Conservation (phyloP, 2,797 vertebrate genomes). For the Muscicapa comitata region DNA sequence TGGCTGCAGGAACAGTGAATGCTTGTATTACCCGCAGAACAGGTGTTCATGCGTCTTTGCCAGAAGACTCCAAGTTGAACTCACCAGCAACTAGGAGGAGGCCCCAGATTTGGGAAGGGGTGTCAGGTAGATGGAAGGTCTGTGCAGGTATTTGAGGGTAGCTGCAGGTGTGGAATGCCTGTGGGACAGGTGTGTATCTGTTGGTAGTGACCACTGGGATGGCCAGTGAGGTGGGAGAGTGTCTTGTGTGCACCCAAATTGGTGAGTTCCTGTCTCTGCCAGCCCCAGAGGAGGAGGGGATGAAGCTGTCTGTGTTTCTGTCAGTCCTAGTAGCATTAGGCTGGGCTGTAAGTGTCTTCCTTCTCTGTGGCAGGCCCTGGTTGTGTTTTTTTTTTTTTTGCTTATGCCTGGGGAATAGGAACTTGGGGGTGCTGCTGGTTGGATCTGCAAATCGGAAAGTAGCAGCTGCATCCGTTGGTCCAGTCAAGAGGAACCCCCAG, state of each 20-base stretch:
- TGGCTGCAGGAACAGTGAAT: fast-evolving
- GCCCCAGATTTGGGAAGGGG: not conserved
- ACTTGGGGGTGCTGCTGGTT: not conserved
- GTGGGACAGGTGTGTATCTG: fast-evolving
- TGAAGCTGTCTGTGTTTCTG: fast-evolving
- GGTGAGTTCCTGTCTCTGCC: not conserved
- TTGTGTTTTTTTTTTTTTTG: not conserved
- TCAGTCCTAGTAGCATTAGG: not conserved
- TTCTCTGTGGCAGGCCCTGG: not conserved
- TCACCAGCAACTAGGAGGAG: not conserved
- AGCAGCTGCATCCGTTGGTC: fast-evolving
- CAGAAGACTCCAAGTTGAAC: not conserved
- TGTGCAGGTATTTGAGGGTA: not conserved
- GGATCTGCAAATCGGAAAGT: not conserved
- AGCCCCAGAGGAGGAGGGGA: not conserved
- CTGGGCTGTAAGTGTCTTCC: not conserved
- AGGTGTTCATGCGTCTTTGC: not conserved
- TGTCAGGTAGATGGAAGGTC: not conserved
- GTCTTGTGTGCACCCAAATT: fast-evolving
- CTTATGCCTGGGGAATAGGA: fast-evolving
- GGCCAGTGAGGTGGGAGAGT: no score
- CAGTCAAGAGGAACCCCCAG: not conserved
- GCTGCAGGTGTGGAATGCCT: not conserved
- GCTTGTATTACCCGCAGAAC: not conserved
- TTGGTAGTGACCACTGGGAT: not conserved